phyloP scores from a whole-genome alignment of 2,113 vertebrate species.

The Spermophilus dauricus region DNA sequence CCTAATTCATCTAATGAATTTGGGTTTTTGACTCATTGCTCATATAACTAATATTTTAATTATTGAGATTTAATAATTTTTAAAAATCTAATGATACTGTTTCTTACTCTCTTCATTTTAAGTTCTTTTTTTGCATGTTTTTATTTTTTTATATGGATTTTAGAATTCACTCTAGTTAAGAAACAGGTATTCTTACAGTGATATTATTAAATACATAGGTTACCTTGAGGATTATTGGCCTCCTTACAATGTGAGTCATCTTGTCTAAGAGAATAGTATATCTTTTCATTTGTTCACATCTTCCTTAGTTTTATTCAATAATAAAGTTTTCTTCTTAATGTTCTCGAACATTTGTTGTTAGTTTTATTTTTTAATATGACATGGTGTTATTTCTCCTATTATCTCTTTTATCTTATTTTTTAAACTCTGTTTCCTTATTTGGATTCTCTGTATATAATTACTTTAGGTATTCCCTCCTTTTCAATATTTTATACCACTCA shows the following conservation, averaged over 20 bases:
- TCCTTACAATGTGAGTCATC: not conserved
- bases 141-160: not conserved
- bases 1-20: not conserved
- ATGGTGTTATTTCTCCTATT: not conserved
- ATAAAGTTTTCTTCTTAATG: not conserved
- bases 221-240: not conserved
- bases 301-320: not conserved
- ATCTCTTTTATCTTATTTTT: not conserved
- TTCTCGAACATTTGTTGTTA: conserved; percentile 20
- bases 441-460: conserved; percentile 30
- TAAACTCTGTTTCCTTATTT: not conserved
- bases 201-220: conserved; percentile 36
- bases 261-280: not conserved
- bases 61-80: not conserved
- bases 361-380: not conserved
- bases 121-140: not conserved
- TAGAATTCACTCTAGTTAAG: not conserved
- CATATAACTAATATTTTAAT: conserved; percentile 16
- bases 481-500: not conserved
- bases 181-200: not conserved
- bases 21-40: not conserved
- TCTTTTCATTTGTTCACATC: not conserved
- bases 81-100: not conserved
- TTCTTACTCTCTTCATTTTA: not conserved
- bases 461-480: not conserved